phyloP scores from a whole-genome alignment of 2,888 invertebrate species.

The Andricus curvator region DNA sequence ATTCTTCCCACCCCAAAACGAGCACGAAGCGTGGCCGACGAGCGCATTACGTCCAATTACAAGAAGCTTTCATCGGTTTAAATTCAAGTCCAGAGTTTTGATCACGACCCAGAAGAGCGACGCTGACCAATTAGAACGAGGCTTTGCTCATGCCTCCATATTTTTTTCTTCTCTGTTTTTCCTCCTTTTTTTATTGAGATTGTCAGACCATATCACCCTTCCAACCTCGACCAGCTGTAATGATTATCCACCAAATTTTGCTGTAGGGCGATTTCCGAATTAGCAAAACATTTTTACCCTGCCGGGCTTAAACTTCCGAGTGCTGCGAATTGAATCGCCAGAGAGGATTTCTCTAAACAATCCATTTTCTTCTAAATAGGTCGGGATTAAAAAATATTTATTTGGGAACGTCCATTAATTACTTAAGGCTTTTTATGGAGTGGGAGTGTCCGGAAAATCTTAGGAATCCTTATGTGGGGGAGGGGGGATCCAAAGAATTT shows the following conservation, averaged over 20 bases:
- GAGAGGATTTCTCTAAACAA: background rate
- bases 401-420: too few relatives aligned
- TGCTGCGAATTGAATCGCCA: constrained; percentile 47
- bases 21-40: constrained; percentile 38
- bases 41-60: constrained; percentile 64
- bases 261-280: constrained; percentile 25
- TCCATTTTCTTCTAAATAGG: background rate
- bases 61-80: constrained; percentile 66
- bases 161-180: constrained; percentile 15
- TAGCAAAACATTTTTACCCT: constrained; percentile 45
- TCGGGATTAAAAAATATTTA: too few relatives aligned
- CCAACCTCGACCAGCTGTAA: constrained; percentile 22
- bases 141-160: constrained; percentile 14
- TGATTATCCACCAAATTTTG: constrained; percentile 29
- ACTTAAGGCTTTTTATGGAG: too few relatives aligned
- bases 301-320: constrained; percentile 47
- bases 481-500: too few relatives aligned
- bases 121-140: constrained; percentile 60
- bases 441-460: too few relatives aligned
- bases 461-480: too few relatives aligned
- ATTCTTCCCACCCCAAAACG: constrained; percentile 44
- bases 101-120: constrained; percentile 64
- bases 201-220: constrained; percentile 42
- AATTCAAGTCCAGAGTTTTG: constrained; percentile 65
- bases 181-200: constrained; percentile 34